Conservation (phyloP, 2,113 vertebrate species). For the Pangasianodon hypophthalmus region DNA sequence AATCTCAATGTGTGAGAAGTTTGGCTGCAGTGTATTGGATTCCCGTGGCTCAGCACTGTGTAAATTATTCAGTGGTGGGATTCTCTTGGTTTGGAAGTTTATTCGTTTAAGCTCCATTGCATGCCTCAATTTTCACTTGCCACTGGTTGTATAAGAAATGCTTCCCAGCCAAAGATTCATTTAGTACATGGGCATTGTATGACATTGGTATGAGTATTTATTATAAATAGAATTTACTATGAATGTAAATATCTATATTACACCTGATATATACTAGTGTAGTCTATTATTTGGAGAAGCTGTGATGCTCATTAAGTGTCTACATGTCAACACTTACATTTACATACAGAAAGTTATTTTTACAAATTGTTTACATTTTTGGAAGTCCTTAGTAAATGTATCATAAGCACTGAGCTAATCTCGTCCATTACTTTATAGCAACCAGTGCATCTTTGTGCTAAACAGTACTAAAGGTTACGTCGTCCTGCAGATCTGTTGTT, state of each 20-base stretch:
- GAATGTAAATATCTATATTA: not conserved
- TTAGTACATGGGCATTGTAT: not conserved
- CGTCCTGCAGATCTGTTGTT: not conserved
- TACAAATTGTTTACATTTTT: not conserved
- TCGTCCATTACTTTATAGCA: not conserved
- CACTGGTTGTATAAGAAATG: not conserved
- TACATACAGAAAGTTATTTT: not conserved
- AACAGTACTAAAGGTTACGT: not conserved
- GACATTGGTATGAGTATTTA: not conserved
- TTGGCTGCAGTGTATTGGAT: conserved; percentile 57
- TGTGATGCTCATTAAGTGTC: not conserved
- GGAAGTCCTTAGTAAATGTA: not conserved
- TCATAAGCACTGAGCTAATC: not conserved
- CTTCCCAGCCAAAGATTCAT: not conserved
- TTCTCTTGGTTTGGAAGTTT: conserved; percentile 43
- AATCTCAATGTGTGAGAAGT: conserved; percentile 40
- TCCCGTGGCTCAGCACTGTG: conserved; percentile 53
- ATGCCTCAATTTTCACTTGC: conserved; percentile 17
- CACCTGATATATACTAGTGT: not conserved
- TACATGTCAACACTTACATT: not conserved
- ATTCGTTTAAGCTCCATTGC: conserved; percentile 40
- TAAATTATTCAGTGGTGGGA: conserved; percentile 59
- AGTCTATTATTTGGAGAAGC: not conserved
- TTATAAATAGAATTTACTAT: not conserved
- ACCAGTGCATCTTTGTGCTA: not conserved